Base-by-base conservation (phyloP, 2,888 invertebrate species). In the Holacanthella duospinosa region DNA sequence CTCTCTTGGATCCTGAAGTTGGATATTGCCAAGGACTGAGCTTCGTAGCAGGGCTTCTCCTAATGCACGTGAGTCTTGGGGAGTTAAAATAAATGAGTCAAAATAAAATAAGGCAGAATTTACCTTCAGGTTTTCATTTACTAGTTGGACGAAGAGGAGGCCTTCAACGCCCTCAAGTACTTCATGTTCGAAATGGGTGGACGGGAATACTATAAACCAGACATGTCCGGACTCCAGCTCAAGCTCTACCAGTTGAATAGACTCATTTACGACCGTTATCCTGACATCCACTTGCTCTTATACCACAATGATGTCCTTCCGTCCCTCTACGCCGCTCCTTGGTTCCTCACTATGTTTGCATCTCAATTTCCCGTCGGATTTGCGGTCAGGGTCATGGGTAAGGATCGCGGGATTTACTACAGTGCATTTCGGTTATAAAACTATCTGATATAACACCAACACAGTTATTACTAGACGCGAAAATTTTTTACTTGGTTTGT, bases 1-100 rank as follows among this genome's bases (percentile, higher is more conserved):
- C 95, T 0, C 80, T 96, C 28, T 78, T 95, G 43, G 96, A 97
- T 77, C 87, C 88, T 1, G 93, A 95, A 75, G 89, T 97, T 1
- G 95, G 94, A 0, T 96, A 96, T 77, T 96, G 96, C 72, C 96
- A 97, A 79, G 96, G 96, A 0, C 82, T 96, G 12, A 93, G 93
- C 74, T 97, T 96, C 75, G 92, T 96, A 1, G 95, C 94, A 66
- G 96, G 94, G 16, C 86, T 95, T 1, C 80, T 97, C 1, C 80
- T 97, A 12, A 80, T 97, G 72, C 96, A 97, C 79, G 94, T 94
- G 78, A 85, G 88, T 60, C 25, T 36, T 16, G n/a, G n/a, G n/a
- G n/a, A n/a, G n/a, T n/a, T n/a, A n/a, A n/a, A n/a, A n/a, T 44
- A 9, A 4, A 48, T 56, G 3, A 29, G 19, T 12, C 19, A 55